Percentiles rank a stretch among this genome's conserved stretches.
phyloP scores from a whole-genome alignment of 2,888 invertebrate species.

The Caenorhabditis virilis region DNA sequence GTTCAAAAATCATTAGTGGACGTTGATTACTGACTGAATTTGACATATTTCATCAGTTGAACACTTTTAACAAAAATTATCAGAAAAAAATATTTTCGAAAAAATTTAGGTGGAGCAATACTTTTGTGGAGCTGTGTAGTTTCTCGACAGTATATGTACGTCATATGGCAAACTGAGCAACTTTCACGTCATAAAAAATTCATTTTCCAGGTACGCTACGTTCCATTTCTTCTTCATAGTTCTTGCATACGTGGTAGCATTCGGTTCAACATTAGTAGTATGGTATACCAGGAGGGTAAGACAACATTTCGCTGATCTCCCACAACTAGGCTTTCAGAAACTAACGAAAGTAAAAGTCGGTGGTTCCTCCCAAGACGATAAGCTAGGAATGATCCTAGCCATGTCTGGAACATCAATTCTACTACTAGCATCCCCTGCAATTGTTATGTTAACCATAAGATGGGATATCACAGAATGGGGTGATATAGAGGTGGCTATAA shows the following conservation, averaged over 20 bases:
- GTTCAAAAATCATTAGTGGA: too few relatives aligned
- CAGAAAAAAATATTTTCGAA: too few relatives aligned
- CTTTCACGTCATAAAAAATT: too few relatives aligned
- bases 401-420: conserved; percentile 49
- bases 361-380: conserved; percentile 29
- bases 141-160: too few relatives aligned
- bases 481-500: conserved; percentile 50
- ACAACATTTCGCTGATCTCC: too few relatives aligned
- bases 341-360: conserved; percentile 24
- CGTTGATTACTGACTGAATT: too few relatives aligned
- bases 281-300: conserved; percentile 36
- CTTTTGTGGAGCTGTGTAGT: too few relatives aligned
- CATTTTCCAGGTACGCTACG: conserved; percentile 48
- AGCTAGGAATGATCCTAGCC: conserved; percentile 40
- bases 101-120: too few relatives aligned
- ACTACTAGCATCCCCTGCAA: conserved; percentile 46
- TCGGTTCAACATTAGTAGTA: conserved; percentile 41
- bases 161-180: too few relatives aligned
- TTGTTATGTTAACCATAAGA: conserved; percentile 55
- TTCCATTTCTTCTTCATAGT: conserved; percentile 55
- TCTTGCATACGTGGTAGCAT: conserved; percentile 49
- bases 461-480: conserved; percentile 45
- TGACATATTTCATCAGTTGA: too few relatives aligned
- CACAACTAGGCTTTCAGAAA: conserved; percentile 29
- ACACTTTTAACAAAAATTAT: too few relatives aligned